Evolutionary conservation across 2,113 vertebrate species (phyloP).

Genomic region (Dromiciops gliroides): DNA sequence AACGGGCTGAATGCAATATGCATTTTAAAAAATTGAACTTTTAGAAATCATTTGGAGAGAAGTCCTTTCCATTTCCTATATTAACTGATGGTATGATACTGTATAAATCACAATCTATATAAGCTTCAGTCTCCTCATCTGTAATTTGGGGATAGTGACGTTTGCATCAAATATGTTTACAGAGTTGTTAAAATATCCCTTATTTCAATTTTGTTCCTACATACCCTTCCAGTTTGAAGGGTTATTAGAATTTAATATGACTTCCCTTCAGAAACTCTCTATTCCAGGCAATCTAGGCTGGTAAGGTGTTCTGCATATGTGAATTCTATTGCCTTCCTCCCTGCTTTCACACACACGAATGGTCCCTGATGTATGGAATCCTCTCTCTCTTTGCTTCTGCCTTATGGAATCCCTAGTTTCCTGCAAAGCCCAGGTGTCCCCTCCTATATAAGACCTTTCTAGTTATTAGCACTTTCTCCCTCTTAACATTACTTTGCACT

Average conservation of each 20-base stretch:
- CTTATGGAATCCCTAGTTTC: neutral
- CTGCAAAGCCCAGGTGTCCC: neutral
- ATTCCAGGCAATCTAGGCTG: neutral
- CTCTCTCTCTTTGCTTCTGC: neutral
- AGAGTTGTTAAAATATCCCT: neutral
- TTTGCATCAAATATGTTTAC: neutral
- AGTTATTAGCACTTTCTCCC: neutral
- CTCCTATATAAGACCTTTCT: neutral
- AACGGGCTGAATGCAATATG: conserved; percentile 2
- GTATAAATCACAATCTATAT: neutral
- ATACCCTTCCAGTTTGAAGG: neutral
- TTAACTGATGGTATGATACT: neutral
- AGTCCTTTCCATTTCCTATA: neutral
- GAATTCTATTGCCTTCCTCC: neutral
- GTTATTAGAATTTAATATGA: neutral
- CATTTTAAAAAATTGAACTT: conserved; percentile 41
- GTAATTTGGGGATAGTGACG: neutral
- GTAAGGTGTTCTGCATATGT: neutral
- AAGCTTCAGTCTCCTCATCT: neutral
- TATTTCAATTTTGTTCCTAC: neutral
- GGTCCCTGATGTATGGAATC: neutral
- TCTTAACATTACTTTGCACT: neutral
- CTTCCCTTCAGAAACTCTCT: neutral
- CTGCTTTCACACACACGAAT: neutral
- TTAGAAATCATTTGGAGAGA: conserved; percentile 9